Base-by-base conservation (phyloP, 2,113 vertebrate species). In the Apteryx owenii region DNA sequence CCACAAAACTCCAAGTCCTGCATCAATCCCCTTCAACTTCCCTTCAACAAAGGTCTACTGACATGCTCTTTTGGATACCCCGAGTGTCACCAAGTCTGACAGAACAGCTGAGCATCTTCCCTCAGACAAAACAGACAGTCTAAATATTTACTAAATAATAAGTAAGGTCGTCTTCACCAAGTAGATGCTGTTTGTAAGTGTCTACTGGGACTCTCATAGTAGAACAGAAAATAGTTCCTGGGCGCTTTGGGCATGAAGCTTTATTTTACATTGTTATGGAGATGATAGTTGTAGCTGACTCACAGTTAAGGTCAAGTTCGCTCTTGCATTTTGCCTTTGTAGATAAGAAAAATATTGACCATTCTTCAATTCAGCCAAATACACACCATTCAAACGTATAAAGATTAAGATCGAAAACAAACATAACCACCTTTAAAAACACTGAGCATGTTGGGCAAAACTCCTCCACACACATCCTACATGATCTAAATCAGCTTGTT, bases 141-240 rank as follows among this genome's bases (percentile, higher is more conserved):
- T 54, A 68, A 68, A 33, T 17, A 68, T 17, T 25, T n/a, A 31
- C 60, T 68, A 53, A 58, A 26, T 44, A 6, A 71, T 78, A 21
- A 81, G 12, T 12, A 15, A 78, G 12, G 29, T 10, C 19, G 25
- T 78, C 40, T 53, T 7, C n/a, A 50, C 12, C 51, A 53, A 40
- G 25, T 12, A n/a, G 7, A 12, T 6, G 23, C 15, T 48, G 65
- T 31, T 3, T 29, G 28, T 13, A 40, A 31, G 26, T 1, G 2
- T 2, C 53, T 60, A 19, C 29, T 0, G 4, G 44, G n/a, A 23
- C 7, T 1, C 14, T 56, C 2, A 26, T 8, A 81, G 62, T 1
- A 85, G 50, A 58, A 11, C 16, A 64, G 33, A 42, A 56, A n/a
- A 16, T 9, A 1, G 8, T 3, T 78, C 54, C 40, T 51, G 48